Conservation (phyloP, 2,888 invertebrate species). For the Drosophila borborema region DNA sequence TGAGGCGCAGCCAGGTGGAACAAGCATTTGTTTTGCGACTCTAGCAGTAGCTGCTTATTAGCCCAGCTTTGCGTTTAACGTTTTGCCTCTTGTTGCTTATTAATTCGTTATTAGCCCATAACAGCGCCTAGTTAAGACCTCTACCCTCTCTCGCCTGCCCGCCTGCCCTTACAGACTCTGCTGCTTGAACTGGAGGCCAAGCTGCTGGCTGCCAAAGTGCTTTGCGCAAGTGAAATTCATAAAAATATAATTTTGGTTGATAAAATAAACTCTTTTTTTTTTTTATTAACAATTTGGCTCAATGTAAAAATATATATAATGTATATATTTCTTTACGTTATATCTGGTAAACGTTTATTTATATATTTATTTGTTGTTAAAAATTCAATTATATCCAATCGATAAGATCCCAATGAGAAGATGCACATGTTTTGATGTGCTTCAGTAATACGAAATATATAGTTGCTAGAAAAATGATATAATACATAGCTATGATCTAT, state of each 20-base stretch:
- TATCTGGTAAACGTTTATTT: background rate
- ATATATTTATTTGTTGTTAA: background rate
- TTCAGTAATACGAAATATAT: constrained; percentile 12
- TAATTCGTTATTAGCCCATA: constrained; percentile 65
- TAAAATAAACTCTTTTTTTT: constrained; percentile 29
- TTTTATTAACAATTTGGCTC: constrained; percentile 68
- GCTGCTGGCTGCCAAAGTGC: constrained; percentile 23
- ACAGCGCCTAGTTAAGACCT: constrained; percentile 38
- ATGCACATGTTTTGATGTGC: background rate
- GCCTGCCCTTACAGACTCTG: constrained; percentile 19
- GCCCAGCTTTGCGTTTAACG: constrained; percentile 32
- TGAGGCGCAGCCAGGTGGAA: constrained; percentile 65
- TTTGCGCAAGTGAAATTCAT: constrained; percentile 58
- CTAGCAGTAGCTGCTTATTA: constrained; percentile 49
- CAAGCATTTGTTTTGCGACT: constrained; percentile 49
- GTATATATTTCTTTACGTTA: background rate
- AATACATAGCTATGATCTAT: constrained; percentile 49
- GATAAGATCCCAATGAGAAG: constrained; percentile 11
- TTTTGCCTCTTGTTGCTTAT: constrained; percentile 42
- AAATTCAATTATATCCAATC: constrained; percentile 1
- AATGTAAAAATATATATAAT: constrained; percentile 38
- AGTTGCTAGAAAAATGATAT: constrained; percentile 30
- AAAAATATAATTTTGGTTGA: constrained; percentile 21
- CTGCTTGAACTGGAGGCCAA: constrained; percentile 61
- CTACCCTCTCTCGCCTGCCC: background rate